Percentiles rank a stretch among this genome's conserved stretches.
Evolutionary conservation across 1,140 invertebrate genomes (phyloP).

Genomic region (Zaprionus africanus): DNA sequence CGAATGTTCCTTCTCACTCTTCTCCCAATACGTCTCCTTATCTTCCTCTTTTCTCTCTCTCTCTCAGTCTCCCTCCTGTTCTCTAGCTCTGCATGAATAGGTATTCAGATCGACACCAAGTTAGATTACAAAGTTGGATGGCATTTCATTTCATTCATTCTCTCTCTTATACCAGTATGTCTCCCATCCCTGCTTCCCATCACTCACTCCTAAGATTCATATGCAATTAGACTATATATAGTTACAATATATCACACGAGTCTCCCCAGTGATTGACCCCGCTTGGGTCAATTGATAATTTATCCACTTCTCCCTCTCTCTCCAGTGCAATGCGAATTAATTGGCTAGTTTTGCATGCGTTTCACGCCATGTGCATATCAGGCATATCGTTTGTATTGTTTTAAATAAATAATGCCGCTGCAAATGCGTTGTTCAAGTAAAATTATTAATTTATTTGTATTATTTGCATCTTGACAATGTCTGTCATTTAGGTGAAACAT

Average conservation of each 20-base stretch:
- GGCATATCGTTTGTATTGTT: constrained; percentile 53
- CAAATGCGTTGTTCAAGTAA: constrained; percentile 58
- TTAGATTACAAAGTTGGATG: too few relatives aligned
- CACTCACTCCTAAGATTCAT: not conserved
- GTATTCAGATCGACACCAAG: too few relatives aligned
- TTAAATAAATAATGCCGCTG: constrained; percentile 47
- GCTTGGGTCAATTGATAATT: not conserved
- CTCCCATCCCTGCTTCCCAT: not conserved
- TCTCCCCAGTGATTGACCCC: not conserved
- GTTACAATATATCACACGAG: not conserved
- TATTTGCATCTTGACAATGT: constrained; percentile 79
- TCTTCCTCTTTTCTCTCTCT: not conserved
- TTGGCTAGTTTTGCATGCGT: constrained; percentile 1
- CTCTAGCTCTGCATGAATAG: too few relatives aligned
- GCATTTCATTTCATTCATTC: too few relatives aligned
- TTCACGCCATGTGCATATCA: constrained; percentile 28
- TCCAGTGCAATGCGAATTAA: constrained; percentile 21
- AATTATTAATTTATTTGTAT: constrained; percentile 76
- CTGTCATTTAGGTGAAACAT: constrained; percentile 79
- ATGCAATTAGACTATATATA: not conserved
- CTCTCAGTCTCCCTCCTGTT: not conserved
- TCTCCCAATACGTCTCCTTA: too few relatives aligned
- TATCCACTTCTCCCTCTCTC: not conserved
- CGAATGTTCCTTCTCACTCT: too few relatives aligned
- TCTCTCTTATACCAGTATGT: not conserved